Evolutionary conservation across 2,888 invertebrate species (phyloP).

Genomic region (Eupithecia pulchellata): DNA sequence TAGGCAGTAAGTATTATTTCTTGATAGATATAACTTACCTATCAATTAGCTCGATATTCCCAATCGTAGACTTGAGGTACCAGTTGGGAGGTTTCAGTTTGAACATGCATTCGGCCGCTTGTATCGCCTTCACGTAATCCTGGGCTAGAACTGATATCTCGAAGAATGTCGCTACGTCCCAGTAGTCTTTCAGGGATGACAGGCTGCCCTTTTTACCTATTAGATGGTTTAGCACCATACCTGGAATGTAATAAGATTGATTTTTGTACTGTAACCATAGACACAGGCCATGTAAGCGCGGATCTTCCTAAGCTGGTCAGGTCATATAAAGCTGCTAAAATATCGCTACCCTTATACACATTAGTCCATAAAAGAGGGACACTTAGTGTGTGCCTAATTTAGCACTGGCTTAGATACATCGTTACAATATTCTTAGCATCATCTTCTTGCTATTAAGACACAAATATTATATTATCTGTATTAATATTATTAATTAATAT

Average conservation of each 20-base stretch:
- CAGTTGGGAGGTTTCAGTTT: conserved; percentile 95
- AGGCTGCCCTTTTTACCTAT: conserved; percentile 99
- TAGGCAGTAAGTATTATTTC: no score
- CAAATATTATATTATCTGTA: no score
- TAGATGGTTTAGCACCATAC: conserved; percentile 97
- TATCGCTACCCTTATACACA: no score
- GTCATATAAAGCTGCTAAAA: no score
- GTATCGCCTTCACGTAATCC: conserved; percentile 98
- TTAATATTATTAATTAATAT: no score
- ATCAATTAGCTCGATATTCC: conserved; percentile 97
- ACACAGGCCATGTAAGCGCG: no score
- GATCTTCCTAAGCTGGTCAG: no score
- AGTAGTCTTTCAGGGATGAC: conserved; percentile 96
- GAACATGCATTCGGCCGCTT: conserved; percentile 98
- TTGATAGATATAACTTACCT: no score
- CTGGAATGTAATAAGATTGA: conserved; percentile 69
- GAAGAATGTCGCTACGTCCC: conserved; percentile 99
- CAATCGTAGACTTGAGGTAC: conserved; percentile 98
- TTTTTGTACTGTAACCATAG: background rate
- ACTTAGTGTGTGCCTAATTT: background rate
- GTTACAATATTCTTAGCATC: no score
- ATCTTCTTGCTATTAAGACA: no score
- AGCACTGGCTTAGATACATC: background rate
- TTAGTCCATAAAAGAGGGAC: no score
- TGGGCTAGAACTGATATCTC: conserved; percentile 99